Evolutionary conservation across 2,797 vertebrate genomes (phyloP).

Genomic region (Leuciscus waleckii): DNA sequence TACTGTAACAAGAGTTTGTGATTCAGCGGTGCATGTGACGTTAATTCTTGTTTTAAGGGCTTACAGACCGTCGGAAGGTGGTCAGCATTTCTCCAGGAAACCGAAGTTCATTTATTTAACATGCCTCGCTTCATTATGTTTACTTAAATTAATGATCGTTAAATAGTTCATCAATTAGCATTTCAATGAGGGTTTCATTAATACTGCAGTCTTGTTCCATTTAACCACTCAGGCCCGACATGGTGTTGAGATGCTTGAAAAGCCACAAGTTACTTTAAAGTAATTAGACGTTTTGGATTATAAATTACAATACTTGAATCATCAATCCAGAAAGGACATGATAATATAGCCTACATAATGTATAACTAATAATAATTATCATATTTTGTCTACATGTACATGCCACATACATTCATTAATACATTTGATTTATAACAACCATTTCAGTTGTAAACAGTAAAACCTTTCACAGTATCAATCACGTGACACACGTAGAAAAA

Average conservation of each 20-base stretch:
- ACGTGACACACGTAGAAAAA: background rate
- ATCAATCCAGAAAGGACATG: background rate
- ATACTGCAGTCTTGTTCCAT: slow-evolving; percentile 37
- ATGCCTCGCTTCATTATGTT: slow-evolving; percentile 29
- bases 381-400: background rate
- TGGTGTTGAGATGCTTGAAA: slow-evolving; percentile 10
- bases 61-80: background rate
- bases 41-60: background rate
- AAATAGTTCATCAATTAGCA: slow-evolving; percentile 43
- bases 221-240: slow-evolving; percentile 30
- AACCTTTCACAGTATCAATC: background rate
- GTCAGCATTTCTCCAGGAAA: slow-evolving; percentile 3
- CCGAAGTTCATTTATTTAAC: slow-evolving; percentile 37
- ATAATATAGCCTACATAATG: background rate
- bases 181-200: slow-evolving; percentile 49
- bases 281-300: slow-evolving; percentile 1
- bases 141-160: slow-evolving; percentile 33
- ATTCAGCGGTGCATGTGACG: background rate
- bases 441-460: background rate
- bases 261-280: slow-evolving; percentile 21
- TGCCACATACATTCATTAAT: background rate
- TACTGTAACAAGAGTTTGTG: background rate
- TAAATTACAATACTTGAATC: background rate
- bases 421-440: background rate
- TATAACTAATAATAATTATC: background rate